phyloP scores from a whole-genome alignment of 2,888 invertebrate species.

The Belgica antarctica region DNA sequence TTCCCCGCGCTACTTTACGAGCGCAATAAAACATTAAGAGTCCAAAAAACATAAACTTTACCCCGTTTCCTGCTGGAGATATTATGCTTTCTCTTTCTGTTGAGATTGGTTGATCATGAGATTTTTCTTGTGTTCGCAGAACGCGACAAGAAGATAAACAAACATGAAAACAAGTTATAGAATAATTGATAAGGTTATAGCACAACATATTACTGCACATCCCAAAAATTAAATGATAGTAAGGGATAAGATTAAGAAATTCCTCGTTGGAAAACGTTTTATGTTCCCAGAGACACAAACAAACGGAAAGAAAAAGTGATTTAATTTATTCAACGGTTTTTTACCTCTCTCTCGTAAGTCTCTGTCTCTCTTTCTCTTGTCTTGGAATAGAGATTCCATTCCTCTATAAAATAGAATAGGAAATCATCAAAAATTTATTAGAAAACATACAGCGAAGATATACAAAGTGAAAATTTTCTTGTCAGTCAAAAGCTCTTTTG shows the following conservation, averaged over 20 bases:
- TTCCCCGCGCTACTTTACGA: conserved; percentile 3
- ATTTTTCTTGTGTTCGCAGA: conserved; percentile 12
- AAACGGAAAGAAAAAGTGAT: neutral
- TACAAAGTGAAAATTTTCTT: conserved; percentile 23
- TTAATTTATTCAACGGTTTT: conserved; percentile 8
- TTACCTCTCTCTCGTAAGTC: neutral
- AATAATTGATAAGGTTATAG: conserved; percentile 30
- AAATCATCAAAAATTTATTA: conserved; percentile 33
- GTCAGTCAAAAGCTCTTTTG: conserved; percentile 12
- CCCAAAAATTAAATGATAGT: conserved; percentile 15
- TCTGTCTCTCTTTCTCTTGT: neutral
- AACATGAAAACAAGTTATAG: conserved; percentile 29
- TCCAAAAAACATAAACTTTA: neutral
- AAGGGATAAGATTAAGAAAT: conserved; percentile 19
- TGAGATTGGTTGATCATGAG: conserved; percentile 11
- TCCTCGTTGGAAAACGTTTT: conserved; percentile 9
- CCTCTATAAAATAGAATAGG: conserved; percentile 12
- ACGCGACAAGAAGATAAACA: conserved; percentile 20
- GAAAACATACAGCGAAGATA: conserved; percentile 24
- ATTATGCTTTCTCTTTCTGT: neutral
- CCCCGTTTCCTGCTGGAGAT: neutral
- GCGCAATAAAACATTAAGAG: neutral
- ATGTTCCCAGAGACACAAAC: neutral
- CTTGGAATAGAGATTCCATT: neutral
- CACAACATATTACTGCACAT: conserved; percentile 39